Base-by-base conservation (phyloP, 1,140 invertebrate genomes). In the Drosophila gunungcola region DNA sequence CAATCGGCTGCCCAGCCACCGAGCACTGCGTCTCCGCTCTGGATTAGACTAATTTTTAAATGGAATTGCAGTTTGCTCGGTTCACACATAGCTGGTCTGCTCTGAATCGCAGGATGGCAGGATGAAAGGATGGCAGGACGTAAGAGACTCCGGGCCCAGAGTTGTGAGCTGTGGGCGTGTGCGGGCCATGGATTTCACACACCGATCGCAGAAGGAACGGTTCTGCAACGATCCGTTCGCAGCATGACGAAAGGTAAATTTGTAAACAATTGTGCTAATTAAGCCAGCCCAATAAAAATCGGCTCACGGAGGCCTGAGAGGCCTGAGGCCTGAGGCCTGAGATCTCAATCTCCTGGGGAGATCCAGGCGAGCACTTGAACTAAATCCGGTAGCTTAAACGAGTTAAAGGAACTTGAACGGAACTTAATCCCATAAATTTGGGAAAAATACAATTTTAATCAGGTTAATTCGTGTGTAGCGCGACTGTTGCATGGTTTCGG, bases 401-500 rank as follows among this genome's bases (percentile, higher is more conserved):
- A 91, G 88, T 91, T 91, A 91, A 91, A 91, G 88, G 88, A 91
- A 91, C 88, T 91, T 91, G 80, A 91, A 90, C 88, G 83, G 88
- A 91, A 91, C 88, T 91, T 91, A 91, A 91, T 91, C 80, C 88
- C 88, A 91, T 90, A 91, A 91, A 91, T 91, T 88, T 91, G 80
- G 88, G 88, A 91, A 91, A 91, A 91, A 91, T 91, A 81, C 88
- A 78, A 91, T 85, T 91, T 91, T 91, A 91, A 91, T 91, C 88
- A 88, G 88, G 88, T 91, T 91, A 91, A 91, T 91, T 79, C 81
- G 82, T 78, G 69, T 68, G 84, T 84, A 80, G 63, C 76, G 79
- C 75, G 76, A 67, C 69, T 73, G 82, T 78, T 81, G 78, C 82
- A 80, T 70, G 68, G 34, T 39, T 55, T 42, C 41, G 39, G 41